Percentiles rank a stretch among this genome's conserved stretches.
Conservation (phyloP, 2,888 invertebrate species). For the Tetanocera ferruginea region DNA sequence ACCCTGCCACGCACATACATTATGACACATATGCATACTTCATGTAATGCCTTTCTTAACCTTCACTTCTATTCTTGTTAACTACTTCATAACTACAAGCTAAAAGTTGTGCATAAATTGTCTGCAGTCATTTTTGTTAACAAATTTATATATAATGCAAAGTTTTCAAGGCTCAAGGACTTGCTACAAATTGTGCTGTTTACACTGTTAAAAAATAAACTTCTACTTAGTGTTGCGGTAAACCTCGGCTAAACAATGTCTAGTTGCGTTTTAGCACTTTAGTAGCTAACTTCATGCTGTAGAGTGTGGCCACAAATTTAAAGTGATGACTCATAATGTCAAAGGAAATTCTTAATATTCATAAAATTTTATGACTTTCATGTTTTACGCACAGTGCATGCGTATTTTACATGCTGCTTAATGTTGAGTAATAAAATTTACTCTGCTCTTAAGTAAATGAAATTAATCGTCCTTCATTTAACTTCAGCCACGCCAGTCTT, state of each 20-base stretch:
- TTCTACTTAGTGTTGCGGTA: too few species aligned
- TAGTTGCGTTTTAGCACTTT: too few species aligned
- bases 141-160: slow-evolving; percentile 24
- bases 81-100: background rate
- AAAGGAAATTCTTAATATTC: too few species aligned
- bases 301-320: too few species aligned
- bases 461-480: slow-evolving; percentile 38
- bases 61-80: background rate
- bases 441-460: slow-evolving; percentile 28
- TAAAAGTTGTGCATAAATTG: background rate
- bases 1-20: background rate
- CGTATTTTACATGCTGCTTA: background rate
- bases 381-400: background rate
- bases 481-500: slow-evolving; percentile 18
- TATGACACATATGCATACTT: background rate
- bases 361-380: too few species aligned
- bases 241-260: too few species aligned
- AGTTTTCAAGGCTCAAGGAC: background rate
- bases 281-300: too few species aligned
- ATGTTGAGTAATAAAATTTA: background rate
- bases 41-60: background rate
- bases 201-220: background rate
- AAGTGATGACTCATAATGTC: too few species aligned
- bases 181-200: background rate
- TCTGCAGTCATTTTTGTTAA: slow-evolving; percentile 13